Base-by-base conservation (phyloP, 1,140 invertebrate genomes). In the Scylla paramamosain region DNA sequence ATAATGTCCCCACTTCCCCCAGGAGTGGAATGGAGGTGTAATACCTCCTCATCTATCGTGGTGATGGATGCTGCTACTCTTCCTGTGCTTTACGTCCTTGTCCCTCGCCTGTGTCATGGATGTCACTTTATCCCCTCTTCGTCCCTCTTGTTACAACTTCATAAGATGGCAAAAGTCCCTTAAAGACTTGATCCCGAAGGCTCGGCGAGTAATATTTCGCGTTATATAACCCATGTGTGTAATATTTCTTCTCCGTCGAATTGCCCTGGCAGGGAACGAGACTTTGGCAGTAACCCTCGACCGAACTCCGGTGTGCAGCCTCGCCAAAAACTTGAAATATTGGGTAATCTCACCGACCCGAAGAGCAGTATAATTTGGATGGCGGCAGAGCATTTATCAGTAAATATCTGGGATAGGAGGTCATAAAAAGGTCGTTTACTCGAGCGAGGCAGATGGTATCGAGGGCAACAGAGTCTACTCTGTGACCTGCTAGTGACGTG, bases 311-410 rank as follows among this genome's bases (percentile, higher is more conserved):
- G 10, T 20, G 67, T 77, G 67, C 67, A 77, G 67, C 67, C n/a
- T 77, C 67, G 67, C 67, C 67, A 77, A 77, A 77, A 77, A 77
- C 67, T 77, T 77, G 67, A 77, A n/a, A 77, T 77, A 77, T 77
- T 77, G 67, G 67, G 67, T 77, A 77, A 77, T 77, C 67, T 77
- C 67, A 1, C 67, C 67, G 67, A 77, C 67, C 20, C 67, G 67
- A 77, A 20, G 20, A 77, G 67, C 67, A 77, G 67, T 77, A 77
- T 77, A 77, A 77, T 77, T 77, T 77, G 67, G 67, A 77, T 77
- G 67, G 67, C 20, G 20, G 67, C 67, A 20, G 16, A n/a, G 67
- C 67, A 77, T 77, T 77, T 77, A 77, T 77, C 67, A 77, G 67
- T 12, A 77, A 77, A 77, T 77, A 77, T 77, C 67, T 77, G 67